phyloP scores from a whole-genome alignment of 1,140 invertebrate species.

The Goniozus legneri region DNA sequence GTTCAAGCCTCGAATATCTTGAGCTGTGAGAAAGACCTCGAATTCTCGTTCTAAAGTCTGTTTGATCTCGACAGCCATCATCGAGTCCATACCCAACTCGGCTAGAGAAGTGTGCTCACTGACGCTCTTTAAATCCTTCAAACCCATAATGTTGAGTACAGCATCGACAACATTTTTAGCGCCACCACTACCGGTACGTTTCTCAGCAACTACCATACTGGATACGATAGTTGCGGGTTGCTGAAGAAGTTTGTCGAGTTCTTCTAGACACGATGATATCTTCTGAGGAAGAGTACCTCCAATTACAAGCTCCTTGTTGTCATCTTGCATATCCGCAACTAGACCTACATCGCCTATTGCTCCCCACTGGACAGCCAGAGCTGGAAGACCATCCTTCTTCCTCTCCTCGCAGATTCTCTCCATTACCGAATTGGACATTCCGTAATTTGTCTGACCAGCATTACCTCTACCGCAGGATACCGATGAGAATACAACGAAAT shows the following conservation, averaged over 20 bases:
- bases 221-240: slow-evolving; percentile 60
- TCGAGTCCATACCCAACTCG: slow-evolving; percentile 76
- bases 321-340: slow-evolving; percentile 64
- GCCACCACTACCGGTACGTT: slow-evolving; percentile 37
- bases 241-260: slow-evolving; percentile 58
- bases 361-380: slow-evolving; percentile 59
- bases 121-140: slow-evolving; percentile 56
- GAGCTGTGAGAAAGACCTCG: slow-evolving; percentile 65
- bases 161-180: slow-evolving; percentile 46
- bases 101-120: slow-evolving; percentile 64
- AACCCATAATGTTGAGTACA: slow-evolving; percentile 52
- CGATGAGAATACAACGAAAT: slow-evolving; percentile 67
- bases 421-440: slow-evolving; percentile 55
- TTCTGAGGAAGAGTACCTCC: slow-evolving; percentile 66
- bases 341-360: slow-evolving; percentile 58
- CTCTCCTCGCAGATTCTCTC: slow-evolving; percentile 58
- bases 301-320: slow-evolving; percentile 59
- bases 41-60: slow-evolving; percentile 72
- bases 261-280: slow-evolving; percentile 60
- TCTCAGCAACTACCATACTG: slow-evolving; percentile 62
- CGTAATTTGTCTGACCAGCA: slow-evolving; percentile 72
- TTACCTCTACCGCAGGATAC: slow-evolving; percentile 72
- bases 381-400: slow-evolving; percentile 49
- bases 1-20: slow-evolving; percentile 64
- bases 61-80: slow-evolving; percentile 79